These are phyloP conservation scores for Myiopsitta monachus DNA, from an alignment of 2,113 vertebrate genomes.

Conservation along the genomic window DNA sequence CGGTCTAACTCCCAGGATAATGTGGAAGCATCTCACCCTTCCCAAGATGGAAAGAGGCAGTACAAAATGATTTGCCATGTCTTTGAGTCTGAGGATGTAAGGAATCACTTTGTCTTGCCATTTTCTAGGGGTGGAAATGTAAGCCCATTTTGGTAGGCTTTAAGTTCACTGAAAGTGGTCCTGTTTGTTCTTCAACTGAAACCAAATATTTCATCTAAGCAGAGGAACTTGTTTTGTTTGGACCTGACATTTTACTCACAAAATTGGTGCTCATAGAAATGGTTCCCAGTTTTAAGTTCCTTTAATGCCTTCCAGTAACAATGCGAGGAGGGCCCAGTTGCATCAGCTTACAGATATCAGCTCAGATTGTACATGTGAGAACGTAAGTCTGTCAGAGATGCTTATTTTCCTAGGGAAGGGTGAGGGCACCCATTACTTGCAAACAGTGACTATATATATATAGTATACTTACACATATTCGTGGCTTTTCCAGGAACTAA, in stretches of 20 bases:
- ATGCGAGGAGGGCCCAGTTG: not conserved
- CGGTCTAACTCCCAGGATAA: slow-evolving; percentile 90
- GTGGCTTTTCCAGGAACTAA: not conserved
- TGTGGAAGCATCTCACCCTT: slow-evolving; percentile 87
- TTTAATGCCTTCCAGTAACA: not conserved
- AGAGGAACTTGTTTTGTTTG: not conserved
- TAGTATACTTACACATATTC: not conserved
- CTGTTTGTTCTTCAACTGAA: not conserved
- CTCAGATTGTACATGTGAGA: not conserved
- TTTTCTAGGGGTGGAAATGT: not conserved
- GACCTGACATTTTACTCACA: not conserved
- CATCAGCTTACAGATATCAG: not conserved
- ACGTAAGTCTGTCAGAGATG: not conserved
- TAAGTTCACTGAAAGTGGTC: not conserved
- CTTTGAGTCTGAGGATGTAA: slow-evolving; percentile 97
- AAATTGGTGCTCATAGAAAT: not conserved
- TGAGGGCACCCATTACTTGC: not conserved
- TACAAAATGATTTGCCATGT: slow-evolving; percentile 99
- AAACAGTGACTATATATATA: not conserved
- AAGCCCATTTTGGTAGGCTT: not conserved
- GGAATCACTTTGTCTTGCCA: slow-evolving; percentile 52
- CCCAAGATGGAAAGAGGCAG: slow-evolving; percentile 90
- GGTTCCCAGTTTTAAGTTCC: not conserved
- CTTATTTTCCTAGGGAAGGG: not conserved
- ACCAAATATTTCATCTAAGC: not conserved